A percentile compares a stretch with the other conserved stretches of the same genome.
These are phyloP conservation scores for Oryctolagus cuniculus DNA, from an alignment of 2,113 vertebrate species.

Conservation along the genomic window mOryCun1.1 NC_091453.1:11643501-11644000, in stretches of 20 bases:
- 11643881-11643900: background rate
- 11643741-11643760: slow-evolving; percentile 45
- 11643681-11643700: background rate
- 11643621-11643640: background rate
- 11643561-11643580: too few relatives aligned
- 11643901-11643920: slow-evolving; percentile 10
- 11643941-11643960: too few relatives aligned
- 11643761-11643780: background rate
- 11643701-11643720: background rate
- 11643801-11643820: background rate
- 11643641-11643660: slow-evolving; percentile 14
- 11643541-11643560: too few relatives aligned
- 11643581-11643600: too few relatives aligned
- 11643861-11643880: background rate
- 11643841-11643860: background rate
- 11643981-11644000: too few relatives aligned
- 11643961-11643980: too few relatives aligned
- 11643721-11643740: slow-evolving; percentile 35
- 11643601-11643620: too few relatives aligned
- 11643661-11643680: slow-evolving; percentile 26
- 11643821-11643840: background rate
- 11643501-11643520: too few relatives aligned
- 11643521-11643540: too few relatives aligned
- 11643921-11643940: background rate
- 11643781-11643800: slow-evolving; percentile 44